phyloP scores from a whole-genome alignment of 2,797 vertebrate genomes.

The Dendrocincla fuliginosa region DNA sequence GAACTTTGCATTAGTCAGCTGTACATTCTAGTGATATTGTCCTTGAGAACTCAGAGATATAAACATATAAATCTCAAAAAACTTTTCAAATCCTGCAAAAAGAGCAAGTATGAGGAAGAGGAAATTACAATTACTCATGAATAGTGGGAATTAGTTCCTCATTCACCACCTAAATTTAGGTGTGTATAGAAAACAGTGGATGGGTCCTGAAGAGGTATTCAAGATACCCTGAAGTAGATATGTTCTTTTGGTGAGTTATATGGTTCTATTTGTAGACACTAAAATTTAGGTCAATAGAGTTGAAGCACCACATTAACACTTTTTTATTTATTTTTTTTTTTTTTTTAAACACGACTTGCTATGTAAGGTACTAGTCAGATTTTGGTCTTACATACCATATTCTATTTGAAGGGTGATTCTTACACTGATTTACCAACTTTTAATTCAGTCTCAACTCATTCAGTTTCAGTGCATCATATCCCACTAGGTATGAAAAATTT shows the following conservation, averaged over 20 bases:
- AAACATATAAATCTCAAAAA: neutral
- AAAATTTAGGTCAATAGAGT: neutral
- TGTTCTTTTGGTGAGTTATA: neutral
- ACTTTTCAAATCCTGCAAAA: neutral
- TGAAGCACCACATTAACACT: neutral
- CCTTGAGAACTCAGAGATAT: neutral
- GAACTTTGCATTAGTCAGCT: neutral
- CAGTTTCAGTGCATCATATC: neutral
- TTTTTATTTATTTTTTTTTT: no score
- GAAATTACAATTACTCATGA: neutral
- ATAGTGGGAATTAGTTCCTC: neutral
- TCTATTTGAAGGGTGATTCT: neutral
- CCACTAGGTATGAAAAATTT: neutral
- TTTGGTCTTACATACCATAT: neutral
- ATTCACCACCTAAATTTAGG: neutral
- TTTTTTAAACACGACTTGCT: neutral
- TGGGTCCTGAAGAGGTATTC: neutral
- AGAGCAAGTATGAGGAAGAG: neutral
- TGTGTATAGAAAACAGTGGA: neutral
- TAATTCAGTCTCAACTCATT: neutral
- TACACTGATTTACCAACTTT: neutral
- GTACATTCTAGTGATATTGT: neutral
- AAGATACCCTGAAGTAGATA: neutral
- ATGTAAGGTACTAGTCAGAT: neutral
- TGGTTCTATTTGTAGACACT: neutral